Conservation (phyloP, 2,797 vertebrate species). For the Sus cebifrons region DNA sequence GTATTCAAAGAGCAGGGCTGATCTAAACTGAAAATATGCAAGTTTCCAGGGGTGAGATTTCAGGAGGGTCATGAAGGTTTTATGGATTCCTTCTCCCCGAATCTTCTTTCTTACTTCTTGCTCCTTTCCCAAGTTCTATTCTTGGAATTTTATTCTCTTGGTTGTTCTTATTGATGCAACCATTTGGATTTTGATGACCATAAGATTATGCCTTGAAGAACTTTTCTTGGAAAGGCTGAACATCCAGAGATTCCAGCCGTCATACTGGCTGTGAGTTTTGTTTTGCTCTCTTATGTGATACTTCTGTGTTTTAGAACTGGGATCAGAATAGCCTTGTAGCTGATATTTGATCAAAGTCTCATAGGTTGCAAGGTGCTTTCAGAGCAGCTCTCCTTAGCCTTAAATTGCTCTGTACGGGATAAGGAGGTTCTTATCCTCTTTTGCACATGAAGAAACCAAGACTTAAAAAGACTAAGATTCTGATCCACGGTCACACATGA, state of each 20-base stretch:
- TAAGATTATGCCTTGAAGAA: background rate
- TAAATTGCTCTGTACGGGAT: background rate
- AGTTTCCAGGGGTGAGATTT: background rate
- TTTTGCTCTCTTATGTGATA: constrained; percentile 32
- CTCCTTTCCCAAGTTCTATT: background rate
- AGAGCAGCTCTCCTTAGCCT: background rate
- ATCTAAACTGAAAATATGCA: background rate
- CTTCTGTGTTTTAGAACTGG: constrained; percentile 10
- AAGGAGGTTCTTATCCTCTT: background rate
- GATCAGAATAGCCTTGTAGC: constrained; percentile 41
- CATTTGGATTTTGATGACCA: constrained; percentile 1
- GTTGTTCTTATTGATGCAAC: background rate
- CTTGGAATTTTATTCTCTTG: constrained; percentile 5
- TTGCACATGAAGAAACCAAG: constrained; percentile 49
- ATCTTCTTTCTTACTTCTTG: constrained; percentile 27
- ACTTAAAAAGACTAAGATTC: background rate
- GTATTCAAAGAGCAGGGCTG: background rate
- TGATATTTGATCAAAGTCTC: constrained; percentile 9
- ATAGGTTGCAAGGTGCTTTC: background rate
- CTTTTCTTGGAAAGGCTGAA: background rate
- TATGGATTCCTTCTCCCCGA: background rate
- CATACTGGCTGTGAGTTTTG: background rate
- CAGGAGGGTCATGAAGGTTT: background rate
- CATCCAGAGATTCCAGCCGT: background rate
- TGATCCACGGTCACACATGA: background rate